phyloP scores from a whole-genome alignment of 2,888 invertebrate genomes.

The Metellina segmentata region DNA sequence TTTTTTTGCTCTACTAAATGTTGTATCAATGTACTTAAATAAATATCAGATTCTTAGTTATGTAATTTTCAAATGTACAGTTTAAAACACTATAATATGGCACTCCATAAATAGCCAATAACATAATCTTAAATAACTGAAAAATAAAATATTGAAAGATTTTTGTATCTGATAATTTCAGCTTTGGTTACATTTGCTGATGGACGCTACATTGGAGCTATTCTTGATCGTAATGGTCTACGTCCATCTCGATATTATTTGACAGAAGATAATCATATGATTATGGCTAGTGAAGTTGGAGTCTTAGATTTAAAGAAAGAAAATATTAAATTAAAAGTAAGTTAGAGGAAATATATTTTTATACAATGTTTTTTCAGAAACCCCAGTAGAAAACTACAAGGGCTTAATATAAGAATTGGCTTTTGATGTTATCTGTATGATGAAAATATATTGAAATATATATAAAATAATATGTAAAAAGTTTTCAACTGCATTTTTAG shows the following conservation, averaged over 20 bases:
- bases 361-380: neutral
- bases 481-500: constrained; percentile 81
- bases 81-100: too few species aligned
- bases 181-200: constrained; percentile 98
- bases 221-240: constrained; percentile 91
- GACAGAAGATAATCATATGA: constrained; percentile 96
- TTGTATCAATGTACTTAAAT: too few species aligned
- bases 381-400: neutral
- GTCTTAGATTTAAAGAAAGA: constrained; percentile 91
- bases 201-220: constrained; percentile 95
- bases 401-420: too few species aligned
- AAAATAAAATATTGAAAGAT: too few species aligned
- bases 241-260: constrained; percentile 98
- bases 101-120: too few species aligned
- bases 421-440: too few species aligned
- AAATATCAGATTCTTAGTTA: too few species aligned
- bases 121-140: too few species aligned
- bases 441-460: neutral
- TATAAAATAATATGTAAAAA: neutral
- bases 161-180: constrained; percentile 62
- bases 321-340: constrained; percentile 92
- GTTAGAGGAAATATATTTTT: constrained; percentile 55
- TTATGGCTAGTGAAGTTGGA: constrained; percentile 99
- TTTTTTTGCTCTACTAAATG: too few species aligned
- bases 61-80: too few species aligned